Conservation (phyloP, 2,888 invertebrate species). For the Chouioia cunea region DNA sequence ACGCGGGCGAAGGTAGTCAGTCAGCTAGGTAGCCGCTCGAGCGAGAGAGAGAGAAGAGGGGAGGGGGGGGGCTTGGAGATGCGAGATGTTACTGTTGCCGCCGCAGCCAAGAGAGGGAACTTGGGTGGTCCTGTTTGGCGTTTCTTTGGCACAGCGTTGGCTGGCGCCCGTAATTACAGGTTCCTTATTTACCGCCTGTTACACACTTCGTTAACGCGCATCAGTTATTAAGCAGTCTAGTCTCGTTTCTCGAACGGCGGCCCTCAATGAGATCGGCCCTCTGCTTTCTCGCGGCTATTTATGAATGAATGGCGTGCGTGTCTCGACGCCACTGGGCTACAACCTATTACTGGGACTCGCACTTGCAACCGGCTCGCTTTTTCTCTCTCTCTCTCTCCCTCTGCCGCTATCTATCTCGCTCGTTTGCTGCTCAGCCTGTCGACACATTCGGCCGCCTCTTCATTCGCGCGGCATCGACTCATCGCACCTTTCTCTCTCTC, state of each 20-base stretch:
- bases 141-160: constrained; percentile 37
- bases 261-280: no score
- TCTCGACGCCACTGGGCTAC: constrained; percentile 56
- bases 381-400: constrained; percentile 31
- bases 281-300: constrained; percentile 46
- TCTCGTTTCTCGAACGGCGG: constrained; percentile 7
- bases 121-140: constrained; percentile 63
- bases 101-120: constrained; percentile 45
- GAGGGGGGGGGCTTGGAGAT: neutral
- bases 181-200: constrained; percentile 68
- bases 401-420: constrained; percentile 2
- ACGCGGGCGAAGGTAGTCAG: neutral
- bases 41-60: constrained; percentile 7
- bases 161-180: constrained; percentile 65
- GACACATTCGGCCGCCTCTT: no score
- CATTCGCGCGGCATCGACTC: constrained; percentile 26
- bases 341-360: constrained; percentile 56
- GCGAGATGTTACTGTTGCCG: no score
- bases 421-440: neutral
- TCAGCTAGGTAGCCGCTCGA: no score
- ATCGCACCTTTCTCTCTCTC: neutral
- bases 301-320: constrained; percentile 66
- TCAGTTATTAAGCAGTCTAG: constrained; percentile 62
- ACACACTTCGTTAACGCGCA: constrained; percentile 68
- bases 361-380: constrained; percentile 18